phyloP scores from a whole-genome alignment of 1,140 invertebrate species.

The Sarcophaga peregrina region DNA sequence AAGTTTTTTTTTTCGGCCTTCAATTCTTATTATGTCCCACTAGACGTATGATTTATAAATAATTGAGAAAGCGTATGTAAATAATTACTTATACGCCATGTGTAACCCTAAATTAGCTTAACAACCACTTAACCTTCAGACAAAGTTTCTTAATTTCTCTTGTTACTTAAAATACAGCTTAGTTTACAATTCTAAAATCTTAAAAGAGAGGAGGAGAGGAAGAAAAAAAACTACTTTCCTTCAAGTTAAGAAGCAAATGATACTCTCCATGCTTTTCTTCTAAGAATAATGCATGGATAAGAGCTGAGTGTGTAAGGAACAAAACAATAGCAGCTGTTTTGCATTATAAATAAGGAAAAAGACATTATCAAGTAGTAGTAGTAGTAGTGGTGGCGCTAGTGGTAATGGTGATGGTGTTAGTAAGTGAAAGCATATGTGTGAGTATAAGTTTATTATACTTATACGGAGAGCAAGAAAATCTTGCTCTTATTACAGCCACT shows the following conservation, averaged over 20 bases:
- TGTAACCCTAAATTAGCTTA: background rate
- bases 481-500: background rate
- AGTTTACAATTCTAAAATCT: background rate
- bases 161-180: background rate
- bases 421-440: background rate
- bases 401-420: no score
- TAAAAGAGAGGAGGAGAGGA: background rate
- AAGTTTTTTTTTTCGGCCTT: no score
- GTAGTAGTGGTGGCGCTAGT: no score
- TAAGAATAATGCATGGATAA: background rate
- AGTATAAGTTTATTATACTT: background rate
- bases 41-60: no score
- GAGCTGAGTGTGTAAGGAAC: background rate
- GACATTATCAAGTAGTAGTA: background rate
- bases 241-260: background rate
- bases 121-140: background rate
- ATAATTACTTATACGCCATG: constrained; percentile 1
- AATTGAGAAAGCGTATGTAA: no score
- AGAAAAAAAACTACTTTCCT: background rate
- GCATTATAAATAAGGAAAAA: background rate
- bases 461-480: background rate
- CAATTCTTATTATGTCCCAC: no score
- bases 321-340: background rate
- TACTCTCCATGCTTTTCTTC: background rate
- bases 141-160: no score